Percentiles rank a stretch among this genome's conserved stretches.
These are phyloP conservation scores for Ornithorhynchus anatinus DNA, from an alignment of 2,113 vertebrate species.

Conservation along the genomic window DNA sequence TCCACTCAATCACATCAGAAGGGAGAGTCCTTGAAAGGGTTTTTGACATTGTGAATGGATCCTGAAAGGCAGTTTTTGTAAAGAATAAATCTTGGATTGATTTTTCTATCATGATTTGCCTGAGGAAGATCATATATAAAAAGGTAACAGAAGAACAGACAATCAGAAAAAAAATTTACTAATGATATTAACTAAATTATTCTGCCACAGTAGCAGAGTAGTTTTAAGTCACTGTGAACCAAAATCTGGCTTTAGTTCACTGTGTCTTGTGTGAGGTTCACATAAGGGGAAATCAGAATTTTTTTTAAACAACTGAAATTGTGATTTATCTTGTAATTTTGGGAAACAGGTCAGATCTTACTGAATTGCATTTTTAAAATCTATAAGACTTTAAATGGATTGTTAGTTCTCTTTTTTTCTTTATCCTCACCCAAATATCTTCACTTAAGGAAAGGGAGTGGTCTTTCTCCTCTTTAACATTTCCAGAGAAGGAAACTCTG, in stretches of 20 bases:
- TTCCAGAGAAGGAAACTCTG: too few relatives aligned
- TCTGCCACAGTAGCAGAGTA: neutral
- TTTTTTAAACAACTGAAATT: neutral
- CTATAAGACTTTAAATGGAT: neutral
- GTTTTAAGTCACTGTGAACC: neutral
- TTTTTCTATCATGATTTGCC: constrained; percentile 68
- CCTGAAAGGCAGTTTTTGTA: constrained; percentile 46
- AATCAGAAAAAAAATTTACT: neutral
- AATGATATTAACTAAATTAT: constrained; percentile 10
- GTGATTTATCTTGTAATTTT: neutral
- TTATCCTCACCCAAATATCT: too few relatives aligned
- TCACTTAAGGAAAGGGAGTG: too few relatives aligned
- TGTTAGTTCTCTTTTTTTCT: neutral
- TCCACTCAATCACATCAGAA: constrained; percentile 52
- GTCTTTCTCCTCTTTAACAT: too few relatives aligned
- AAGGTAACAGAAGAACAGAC: constrained; percentile 18
- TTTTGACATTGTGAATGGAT: constrained; percentile 61
- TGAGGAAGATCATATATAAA: constrained; percentile 40
- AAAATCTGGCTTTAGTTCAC: neutral
- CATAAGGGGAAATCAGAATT: neutral
- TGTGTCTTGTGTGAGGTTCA: neutral
- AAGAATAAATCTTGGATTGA: constrained; percentile 56
- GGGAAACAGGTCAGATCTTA: neutral
- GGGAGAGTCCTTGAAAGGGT: constrained; percentile 57
- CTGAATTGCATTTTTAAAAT: neutral